Conservation (phyloP, 1,140 invertebrate species). For the Procambarus virginalis region DNA sequence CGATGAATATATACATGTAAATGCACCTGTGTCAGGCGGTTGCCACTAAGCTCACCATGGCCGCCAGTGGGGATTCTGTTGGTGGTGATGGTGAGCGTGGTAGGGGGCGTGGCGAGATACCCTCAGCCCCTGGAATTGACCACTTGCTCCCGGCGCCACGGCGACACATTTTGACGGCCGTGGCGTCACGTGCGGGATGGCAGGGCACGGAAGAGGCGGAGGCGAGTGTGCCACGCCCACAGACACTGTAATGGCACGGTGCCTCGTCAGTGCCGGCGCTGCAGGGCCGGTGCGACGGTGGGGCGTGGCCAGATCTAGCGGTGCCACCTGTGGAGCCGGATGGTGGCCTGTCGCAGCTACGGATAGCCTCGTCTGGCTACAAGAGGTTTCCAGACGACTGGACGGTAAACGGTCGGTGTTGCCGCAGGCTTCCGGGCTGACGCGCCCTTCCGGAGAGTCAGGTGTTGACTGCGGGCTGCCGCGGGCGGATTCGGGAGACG, state of each 20-base stretch:
- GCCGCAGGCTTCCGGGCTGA: background rate
- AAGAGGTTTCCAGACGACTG: background rate
- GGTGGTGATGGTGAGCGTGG: slow-evolving; percentile 35
- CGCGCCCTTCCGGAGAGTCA: background rate
- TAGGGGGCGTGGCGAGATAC: slow-evolving; percentile 30
- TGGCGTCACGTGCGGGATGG: background rate
- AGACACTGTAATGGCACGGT: slow-evolving; percentile 3
- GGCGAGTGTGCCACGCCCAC: background rate
- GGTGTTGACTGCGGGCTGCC: slow-evolving; percentile 25
- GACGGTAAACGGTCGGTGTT: background rate
- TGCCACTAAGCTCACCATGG: slow-evolving; percentile 32
- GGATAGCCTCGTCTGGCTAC: background rate
- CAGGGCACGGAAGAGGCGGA: background rate
- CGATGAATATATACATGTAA: background rate
- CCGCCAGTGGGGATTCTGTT: slow-evolving; percentile 59
- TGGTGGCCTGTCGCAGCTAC: background rate
- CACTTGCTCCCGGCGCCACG: background rate
- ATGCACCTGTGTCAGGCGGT: too few relatives aligned
- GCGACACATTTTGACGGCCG: background rate
- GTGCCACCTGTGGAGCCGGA: slow-evolving; percentile 39
- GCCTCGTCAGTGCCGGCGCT: background rate
- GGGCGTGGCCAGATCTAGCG: slow-evolving; percentile 50
- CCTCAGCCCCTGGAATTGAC: background rate
- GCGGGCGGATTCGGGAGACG: slow-evolving; percentile 55
- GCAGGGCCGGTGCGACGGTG: slow-evolving; percentile 23